These are phyloP conservation scores for Gymnothorax javanicus DNA, from an alignment of 2,797 vertebrate genomes.

Conservation along the genomic window DNA sequence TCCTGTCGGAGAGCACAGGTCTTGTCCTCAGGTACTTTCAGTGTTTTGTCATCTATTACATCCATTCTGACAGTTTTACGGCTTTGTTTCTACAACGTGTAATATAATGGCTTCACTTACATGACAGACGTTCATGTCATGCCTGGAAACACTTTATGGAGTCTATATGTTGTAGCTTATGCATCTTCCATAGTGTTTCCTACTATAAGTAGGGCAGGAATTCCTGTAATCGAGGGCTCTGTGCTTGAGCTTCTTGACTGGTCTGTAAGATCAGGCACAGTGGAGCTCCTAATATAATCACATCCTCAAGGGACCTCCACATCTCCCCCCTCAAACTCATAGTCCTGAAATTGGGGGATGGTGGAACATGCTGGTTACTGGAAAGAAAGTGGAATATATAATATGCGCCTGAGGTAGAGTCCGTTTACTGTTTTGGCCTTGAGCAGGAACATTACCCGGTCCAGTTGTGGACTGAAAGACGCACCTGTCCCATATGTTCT, in stretches of 20 bases:
- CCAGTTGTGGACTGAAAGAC: not conserved
- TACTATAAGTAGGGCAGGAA: not conserved
- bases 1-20: not conserved
- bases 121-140: not conserved
- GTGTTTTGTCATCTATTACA: too few relatives aligned
- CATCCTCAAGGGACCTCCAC: not conserved
- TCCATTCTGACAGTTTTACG: too few relatives aligned
- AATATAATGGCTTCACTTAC: not conserved
- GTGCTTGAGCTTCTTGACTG: not conserved
- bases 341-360: not conserved
- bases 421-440: not conserved
- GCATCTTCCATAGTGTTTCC: not conserved
- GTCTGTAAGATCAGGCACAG: not conserved
- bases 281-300: not conserved
- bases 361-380: not conserved
- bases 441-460: not conserved
- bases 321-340: not conserved
- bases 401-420: not conserved
- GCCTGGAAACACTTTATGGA: not conserved
- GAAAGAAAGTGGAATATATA: not conserved
- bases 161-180: not conserved
- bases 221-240: not conserved
- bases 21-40: not conserved
- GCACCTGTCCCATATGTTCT: not conserved
- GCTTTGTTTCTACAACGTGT: too few relatives aligned